Evolutionary conservation across 2,113 vertebrate genomes (phyloP).

Genomic region (Sorex araneus): DNA sequence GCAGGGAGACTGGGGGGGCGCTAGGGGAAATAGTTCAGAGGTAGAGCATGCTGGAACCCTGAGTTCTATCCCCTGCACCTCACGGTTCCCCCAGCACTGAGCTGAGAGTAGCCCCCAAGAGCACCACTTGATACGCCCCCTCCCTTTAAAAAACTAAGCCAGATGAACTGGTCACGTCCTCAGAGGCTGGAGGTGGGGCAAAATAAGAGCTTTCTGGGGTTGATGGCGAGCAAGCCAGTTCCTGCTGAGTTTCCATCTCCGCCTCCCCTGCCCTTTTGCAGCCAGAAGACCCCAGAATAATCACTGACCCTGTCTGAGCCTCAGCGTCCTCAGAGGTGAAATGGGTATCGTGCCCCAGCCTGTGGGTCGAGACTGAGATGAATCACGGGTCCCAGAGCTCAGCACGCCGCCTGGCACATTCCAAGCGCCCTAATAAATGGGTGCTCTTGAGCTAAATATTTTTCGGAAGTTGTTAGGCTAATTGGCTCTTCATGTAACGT

Average conservation of each 20-base stretch:
- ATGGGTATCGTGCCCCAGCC: background rate
- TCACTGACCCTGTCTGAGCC: background rate
- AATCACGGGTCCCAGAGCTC: constrained; percentile 50
- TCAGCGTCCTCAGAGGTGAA: background rate
- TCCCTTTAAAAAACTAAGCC: constrained; percentile 3
- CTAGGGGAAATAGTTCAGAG: too few species aligned
- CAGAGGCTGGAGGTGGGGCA: background rate
- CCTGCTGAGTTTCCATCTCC: background rate
- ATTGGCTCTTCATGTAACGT: constrained; percentile 88
- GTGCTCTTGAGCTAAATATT: constrained; percentile 70
- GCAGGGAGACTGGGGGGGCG: too few species aligned
- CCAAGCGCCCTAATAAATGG: constrained; percentile 71
- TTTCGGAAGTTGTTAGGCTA: constrained; percentile 86
- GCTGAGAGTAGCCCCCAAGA: too few species aligned
- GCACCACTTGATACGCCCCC: too few species aligned
- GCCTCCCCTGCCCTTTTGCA: background rate
- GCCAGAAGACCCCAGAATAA: background rate
- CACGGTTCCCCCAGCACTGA: too few species aligned
- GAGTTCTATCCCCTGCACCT: too few species aligned
- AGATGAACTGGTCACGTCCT: background rate
- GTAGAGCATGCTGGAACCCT: too few species aligned
- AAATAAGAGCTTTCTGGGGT: background rate
- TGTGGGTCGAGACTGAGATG: background rate
- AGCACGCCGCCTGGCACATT: constrained; percentile 60
- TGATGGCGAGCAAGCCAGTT: background rate